phyloP scores from a whole-genome alignment of 92 coral and sea anemone species.

The Epizoanthus ramosus region DNA sequence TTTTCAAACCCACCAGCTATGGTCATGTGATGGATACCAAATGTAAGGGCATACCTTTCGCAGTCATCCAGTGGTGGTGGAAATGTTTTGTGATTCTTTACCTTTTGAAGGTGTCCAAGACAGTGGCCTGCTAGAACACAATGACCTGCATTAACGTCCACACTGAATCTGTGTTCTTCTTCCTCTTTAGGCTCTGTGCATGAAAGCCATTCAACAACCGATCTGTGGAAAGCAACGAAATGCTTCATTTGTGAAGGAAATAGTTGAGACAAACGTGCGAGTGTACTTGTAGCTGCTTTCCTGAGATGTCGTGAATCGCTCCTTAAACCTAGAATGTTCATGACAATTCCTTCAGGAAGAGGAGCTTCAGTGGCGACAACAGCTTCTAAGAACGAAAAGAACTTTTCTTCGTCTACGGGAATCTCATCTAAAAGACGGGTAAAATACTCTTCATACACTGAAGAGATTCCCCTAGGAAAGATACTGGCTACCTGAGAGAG shows the following conservation, averaged over 20 bases:
- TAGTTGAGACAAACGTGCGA: constrained; percentile 42
- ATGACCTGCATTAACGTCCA: constrained; percentile 37
- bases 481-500: constrained; percentile 1
- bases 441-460: constrained; percentile 60
- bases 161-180: constrained; percentile 40
- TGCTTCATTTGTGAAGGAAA: constrained; percentile 48
- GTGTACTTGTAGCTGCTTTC: not conserved
- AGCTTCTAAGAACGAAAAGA: constrained; percentile 49
- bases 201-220: constrained; percentile 60
- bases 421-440: constrained; percentile 39
- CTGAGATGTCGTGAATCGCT: not conserved
- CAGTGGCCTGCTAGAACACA: constrained; percentile 43
- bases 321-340: constrained; percentile 33
- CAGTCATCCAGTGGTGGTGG: not conserved
- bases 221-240: constrained; percentile 57
- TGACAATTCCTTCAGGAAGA: constrained; percentile 43
- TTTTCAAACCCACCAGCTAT: not conserved
- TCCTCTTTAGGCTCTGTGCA: not conserved
- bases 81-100: constrained; percentile 8
- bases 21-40: not conserved
- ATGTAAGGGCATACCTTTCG: not conserved
- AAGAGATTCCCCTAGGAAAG: constrained; percentile 61
- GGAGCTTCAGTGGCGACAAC: constrained; percentile 61
- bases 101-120: constrained; percentile 17
- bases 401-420: constrained; percentile 27